These are phyloP conservation scores for Canis aureus DNA, from an alignment of 2,113 vertebrate species.

Conservation along the genomic window DNA sequence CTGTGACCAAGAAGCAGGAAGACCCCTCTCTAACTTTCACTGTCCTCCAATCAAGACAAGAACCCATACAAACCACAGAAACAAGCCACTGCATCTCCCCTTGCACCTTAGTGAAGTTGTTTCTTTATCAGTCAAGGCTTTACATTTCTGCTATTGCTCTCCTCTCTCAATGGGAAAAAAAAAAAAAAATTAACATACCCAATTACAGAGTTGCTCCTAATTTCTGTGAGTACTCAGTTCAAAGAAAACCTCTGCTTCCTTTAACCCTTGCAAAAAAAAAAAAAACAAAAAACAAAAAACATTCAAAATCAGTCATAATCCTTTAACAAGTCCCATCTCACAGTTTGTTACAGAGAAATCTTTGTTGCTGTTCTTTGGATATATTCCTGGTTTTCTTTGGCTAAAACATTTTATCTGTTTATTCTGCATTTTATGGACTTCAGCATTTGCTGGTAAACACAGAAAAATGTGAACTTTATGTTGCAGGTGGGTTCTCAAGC, in stretches of 20 bases:
- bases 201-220: not conserved
- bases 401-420: not conserved
- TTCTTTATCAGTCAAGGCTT: not conserved
- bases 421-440: not conserved
- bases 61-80: not conserved
- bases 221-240: not conserved
- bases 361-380: not conserved
- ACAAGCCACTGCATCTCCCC: accelerated
- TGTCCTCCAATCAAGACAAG: not conserved
- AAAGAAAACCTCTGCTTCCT: not conserved
- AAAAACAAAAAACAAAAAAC: too few relatives aligned
- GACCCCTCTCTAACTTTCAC: too few relatives aligned
- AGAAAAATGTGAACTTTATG: not conserved
- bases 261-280: not conserved
- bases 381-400: not conserved
- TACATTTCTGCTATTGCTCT: not conserved
- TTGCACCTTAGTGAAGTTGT: not conserved
- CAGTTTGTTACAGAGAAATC: not conserved
- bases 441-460: not conserved
- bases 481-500: not conserved
- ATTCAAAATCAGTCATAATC: not conserved
- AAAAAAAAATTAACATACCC: not conserved
- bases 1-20: too few relatives aligned
- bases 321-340: not conserved
- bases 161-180: not conserved